These are phyloP conservation scores for Actinia equina DNA, from an alignment of 64 coral and sea anemone genomes.

Conservation along the genomic window DNA sequence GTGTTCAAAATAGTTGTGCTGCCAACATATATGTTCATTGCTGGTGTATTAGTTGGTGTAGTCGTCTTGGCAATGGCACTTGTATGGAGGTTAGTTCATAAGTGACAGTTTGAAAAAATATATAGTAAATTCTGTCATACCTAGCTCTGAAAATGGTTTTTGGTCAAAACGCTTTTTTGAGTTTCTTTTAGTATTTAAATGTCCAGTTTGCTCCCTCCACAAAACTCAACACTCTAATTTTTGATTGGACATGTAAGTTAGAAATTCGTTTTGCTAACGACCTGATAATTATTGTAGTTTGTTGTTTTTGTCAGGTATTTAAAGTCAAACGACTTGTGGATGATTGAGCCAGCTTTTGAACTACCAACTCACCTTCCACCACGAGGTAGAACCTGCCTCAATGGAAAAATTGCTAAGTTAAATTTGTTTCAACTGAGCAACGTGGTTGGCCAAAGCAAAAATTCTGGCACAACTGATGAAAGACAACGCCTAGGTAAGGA, in stretches of 20 bases:
- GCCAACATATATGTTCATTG: slow-evolving; percentile 69
- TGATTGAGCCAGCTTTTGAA: slow-evolving; percentile 48
- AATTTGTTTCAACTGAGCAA: neutral
- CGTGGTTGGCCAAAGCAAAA: neutral
- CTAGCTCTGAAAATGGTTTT: neutral
- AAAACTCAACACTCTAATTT: too few species aligned
- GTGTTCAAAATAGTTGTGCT: slow-evolving; percentile 55
- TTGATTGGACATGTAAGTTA: too few species aligned
- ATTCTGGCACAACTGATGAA: neutral
- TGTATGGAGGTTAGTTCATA: slow-evolving; percentile 44
- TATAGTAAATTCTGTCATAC: neutral
- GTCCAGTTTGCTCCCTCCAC: too few species aligned
- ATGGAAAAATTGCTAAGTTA: neutral
- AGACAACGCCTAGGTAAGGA: neutral
- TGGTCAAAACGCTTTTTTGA: too few species aligned
- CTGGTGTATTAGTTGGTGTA: slow-evolving; percentile 70
- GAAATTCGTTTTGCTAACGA: neutral
- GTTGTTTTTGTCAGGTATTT: slow-evolving; percentile 34
- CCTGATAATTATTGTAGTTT: neutral
- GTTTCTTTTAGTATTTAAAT: too few species aligned
- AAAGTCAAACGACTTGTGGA: slow-evolving; percentile 34
- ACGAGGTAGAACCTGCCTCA: neutral
- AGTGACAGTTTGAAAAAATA: neutral
- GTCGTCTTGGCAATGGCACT: slow-evolving; percentile 63
- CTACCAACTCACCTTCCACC: slow-evolving; percentile 22